Evolutionary conservation across 2,888 invertebrate genomes (phyloP), one percentile per base, ranked within the genome.

Genomic region (Diarsia brunnea): DNA sequence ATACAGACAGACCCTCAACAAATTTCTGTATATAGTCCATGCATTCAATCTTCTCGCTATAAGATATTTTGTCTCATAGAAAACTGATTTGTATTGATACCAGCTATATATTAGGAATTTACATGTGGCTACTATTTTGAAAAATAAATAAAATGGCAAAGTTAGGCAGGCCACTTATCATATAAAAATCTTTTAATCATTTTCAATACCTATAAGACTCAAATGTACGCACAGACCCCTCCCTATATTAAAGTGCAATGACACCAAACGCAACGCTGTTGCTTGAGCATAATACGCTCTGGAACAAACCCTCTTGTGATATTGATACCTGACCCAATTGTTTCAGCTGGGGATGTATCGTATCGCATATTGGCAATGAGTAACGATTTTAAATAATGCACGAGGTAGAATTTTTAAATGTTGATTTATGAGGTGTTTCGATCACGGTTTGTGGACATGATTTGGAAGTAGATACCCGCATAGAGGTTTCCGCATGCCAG

Each of bases 361-460:
- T 24, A 58, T 63, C 19, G 47, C 53, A 14, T 53, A 51, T 47
- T 79, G 45, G 64, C 65, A 65, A 38, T 64, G 16, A 78, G 38
- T 31, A 63, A 75, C 14, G 24, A 64, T 64, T 63, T 60, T 19
- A 27, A 27, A 72, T 45, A 27, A 16, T 27, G 12, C 12, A 71
- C n/a, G 27, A 49, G 27, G 3, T 51, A n/a, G 12, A 11, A 49
- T 27, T 12, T 43, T 0, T 43, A 63, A 63, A 63, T 63, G 14
- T 61, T 12, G 12, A 61, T n/a, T n/a, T 43, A n/a, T n/a, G 61
- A 63, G 12, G n/a, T 38, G 38, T 31, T 61, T 38, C 16, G 16
- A 71, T 27, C 51, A n/a, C 8, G 24, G 19, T 11, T n/a, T 31
- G 10, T 16, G 45, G 16, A 19, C 31, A 45, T 24, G 7, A 24